Base-by-base conservation (phyloP, 2,113 vertebrate genomes). In the Balaenoptera acutorostrata region DNA sequence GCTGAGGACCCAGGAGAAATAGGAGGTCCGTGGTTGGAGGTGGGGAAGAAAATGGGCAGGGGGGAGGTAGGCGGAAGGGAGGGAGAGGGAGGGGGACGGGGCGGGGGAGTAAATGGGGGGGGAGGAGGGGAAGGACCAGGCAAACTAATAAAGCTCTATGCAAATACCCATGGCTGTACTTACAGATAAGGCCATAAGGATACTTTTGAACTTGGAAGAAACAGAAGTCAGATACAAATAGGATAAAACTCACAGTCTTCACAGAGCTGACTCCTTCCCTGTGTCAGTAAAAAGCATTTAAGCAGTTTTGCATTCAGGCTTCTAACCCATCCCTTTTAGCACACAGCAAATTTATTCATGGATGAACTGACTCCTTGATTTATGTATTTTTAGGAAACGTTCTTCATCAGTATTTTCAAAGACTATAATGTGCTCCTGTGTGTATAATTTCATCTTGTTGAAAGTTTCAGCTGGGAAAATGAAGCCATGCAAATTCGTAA, bases 1-100 rank as follows among this genome's bases (percentile, higher is more conserved):
- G 14, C 44, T 61, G 69, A 74, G 71, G n/a, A 41, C 39, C 6
- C 0, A 0, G 64, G 72, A 82, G 27, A 31, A 25, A 41, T 25
- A 7, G 25, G 36, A 39, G 52, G n/a, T 29, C 52, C 25, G 57
- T 25, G 21, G 66, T 4, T n/a, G 29, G 55, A 1, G 31, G 14
- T 15, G 14, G 88, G 29, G 75, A 71, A 9, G 66, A 29, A 82
- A n/a, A 52, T 20, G 66, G 66, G 0, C 29, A 2, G 0, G 2
- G n/a, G 25, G 0, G 7, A n/a, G 9, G 49, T 17, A 17, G 49
- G 49, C 0, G 11, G 6, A 7, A 7, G 3, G 36, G 9, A 0
- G 2, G n/a, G 25, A 0, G 7, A n/a, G 7, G 20, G 6, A 7
- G 10, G 3, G 36, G 20, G 14, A 36, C 2, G 14, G 81, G 1